These are phyloP conservation scores for Anorthoa munda DNA, from an alignment of 2,888 invertebrate species.

Conservation along the genomic window DNA sequence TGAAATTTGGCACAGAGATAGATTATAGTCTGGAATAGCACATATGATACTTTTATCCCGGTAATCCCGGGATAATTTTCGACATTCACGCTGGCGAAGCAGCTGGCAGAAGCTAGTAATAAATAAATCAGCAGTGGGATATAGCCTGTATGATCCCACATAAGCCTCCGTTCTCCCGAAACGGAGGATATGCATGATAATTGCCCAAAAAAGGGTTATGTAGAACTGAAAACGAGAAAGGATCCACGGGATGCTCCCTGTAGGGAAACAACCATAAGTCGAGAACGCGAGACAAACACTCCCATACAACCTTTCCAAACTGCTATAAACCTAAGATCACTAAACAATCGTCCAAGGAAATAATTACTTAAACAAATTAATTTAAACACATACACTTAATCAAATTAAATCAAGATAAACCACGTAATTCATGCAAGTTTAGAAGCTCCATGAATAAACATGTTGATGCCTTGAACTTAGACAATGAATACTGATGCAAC, in stretches of 20 bases:
- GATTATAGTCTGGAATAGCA: too few relatives aligned
- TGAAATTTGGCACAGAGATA: too few relatives aligned
- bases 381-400: slow-evolving; percentile 9
- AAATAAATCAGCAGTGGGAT: too few relatives aligned
- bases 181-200: neutral
- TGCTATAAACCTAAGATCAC: neutral
- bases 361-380: slow-evolving; percentile 20
- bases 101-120: too few relatives aligned
- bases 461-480: slow-evolving; percentile 63
- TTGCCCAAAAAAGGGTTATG: neutral
- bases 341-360: slow-evolving; percentile 7
- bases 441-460: slow-evolving; percentile 46
- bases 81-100: too few relatives aligned
- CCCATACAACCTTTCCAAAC: neutral
- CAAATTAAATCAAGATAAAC: slow-evolving; percentile 43
- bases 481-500: slow-evolving; percentile 45
- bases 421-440: slow-evolving; percentile 33
- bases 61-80: too few relatives aligned
- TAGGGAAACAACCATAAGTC: too few relatives aligned
- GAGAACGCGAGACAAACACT: neutral
- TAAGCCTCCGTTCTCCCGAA: neutral
- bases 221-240: neutral
- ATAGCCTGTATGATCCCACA: neutral
- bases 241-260: too few relatives aligned
- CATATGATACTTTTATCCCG: too few relatives aligned